Base-by-base conservation (phyloP, 2,797 vertebrate genomes). In the Anableps anableps region DNA sequence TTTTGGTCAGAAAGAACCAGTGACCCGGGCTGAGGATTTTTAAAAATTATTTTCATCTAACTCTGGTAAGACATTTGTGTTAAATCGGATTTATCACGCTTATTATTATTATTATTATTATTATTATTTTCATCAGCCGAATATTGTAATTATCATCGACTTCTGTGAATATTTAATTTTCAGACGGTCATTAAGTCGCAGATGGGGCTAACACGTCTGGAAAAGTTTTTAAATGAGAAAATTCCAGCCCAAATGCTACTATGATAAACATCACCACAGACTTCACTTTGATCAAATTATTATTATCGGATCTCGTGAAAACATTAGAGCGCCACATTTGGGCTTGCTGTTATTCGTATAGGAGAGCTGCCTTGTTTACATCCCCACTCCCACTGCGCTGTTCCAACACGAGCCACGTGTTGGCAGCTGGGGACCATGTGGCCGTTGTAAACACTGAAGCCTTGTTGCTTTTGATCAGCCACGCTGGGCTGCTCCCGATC, bases 401-500 rank as follows among this genome's bases (percentile, higher is more conserved):
- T 72, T 87, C 47, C 79, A 85, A 64, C 60, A 43, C 62, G 38
- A 89, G 82, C 93, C 93, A 94, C 94, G 93, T 93, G 92, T 50
- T 87, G 70, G 81, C 11, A 83, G 80, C 89, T 29, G 0, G 83
- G 78, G 89, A 89, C 86, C 91, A 93, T 91, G 93, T 93, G 91
- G 93, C 85, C 76, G 8, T 82, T 92, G 91, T 94, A 93, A 95
- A 93, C 93, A 94, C 88, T 86, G 83, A 80, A 51, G 29, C 81
- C 78, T 80, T 41, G 31, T 58, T 80, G 16, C 1, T 34, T 34
- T 19, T 4, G 16, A 62, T 8, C 29, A 29, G 58, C 58, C 58
- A 34, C 14, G 29, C 58, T 62, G 58, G 60, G 31, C 31, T 62
- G 60, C 14, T 3, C 31, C 13, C 7, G 31, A 16, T 62, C 31